phyloP scores from a whole-genome alignment of 1,140 invertebrate species.

The Saxidomus purpurata region DNA sequence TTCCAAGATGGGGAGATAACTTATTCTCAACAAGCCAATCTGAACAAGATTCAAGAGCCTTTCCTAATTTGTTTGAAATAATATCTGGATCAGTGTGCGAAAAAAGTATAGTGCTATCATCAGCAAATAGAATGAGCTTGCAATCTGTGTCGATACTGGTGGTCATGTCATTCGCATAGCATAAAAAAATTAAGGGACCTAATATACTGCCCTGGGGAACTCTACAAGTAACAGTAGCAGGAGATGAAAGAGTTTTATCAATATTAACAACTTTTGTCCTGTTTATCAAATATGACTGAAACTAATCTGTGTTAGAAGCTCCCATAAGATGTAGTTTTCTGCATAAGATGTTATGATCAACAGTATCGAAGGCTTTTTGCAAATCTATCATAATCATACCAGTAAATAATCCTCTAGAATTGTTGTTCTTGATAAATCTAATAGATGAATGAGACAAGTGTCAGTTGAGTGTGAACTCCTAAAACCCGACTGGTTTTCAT shows the following conservation, averaged over 20 bases:
- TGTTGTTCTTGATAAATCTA: neutral
- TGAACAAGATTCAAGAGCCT: conserved; percentile 18
- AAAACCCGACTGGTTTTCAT: neutral
- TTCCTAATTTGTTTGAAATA: neutral
- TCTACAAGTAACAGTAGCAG: neutral
- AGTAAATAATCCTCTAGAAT: neutral
- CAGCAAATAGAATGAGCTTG: conserved; percentile 68
- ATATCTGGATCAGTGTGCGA: neutral
- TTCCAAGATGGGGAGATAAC: conserved; percentile 53
- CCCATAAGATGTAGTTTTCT: conserved; percentile 25
- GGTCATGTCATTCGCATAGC: conserved; percentile 41
- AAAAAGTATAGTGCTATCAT: conserved; percentile 50
- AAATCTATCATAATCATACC: conserved; percentile 37
- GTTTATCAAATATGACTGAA: neutral
- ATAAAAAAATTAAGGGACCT: conserved; percentile 21
- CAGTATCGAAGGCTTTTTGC: conserved; percentile 56
- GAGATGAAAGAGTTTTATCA: neutral
- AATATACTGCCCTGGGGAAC: conserved; percentile 34
- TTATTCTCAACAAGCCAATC: conserved; percentile 54
- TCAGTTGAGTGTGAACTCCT: neutral
- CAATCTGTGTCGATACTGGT: neutral
- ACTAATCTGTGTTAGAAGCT: neutral
- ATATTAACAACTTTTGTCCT: neutral
- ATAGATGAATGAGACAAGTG: neutral
- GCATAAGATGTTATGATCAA: conserved; percentile 23